Evolutionary conservation across 1,140 invertebrate species (phyloP), one percentile per base, ranked within the genome.

Genomic region (Mamestra configurata): DNA sequence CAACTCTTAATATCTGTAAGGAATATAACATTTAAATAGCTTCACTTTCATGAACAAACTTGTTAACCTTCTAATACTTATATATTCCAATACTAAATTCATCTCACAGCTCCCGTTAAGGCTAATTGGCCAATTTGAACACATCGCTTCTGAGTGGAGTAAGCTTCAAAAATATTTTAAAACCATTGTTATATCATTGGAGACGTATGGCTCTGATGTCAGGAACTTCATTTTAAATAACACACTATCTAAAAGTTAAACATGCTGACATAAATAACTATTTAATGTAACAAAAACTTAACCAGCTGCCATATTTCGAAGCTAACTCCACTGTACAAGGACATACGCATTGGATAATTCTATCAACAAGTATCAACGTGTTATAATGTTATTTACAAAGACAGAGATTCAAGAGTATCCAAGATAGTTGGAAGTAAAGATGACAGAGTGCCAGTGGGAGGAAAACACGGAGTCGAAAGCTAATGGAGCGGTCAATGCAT

Each of bases 81-180:
- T 86, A 83, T 85, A 84, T 84, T 87, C 61, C 81, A 87, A 87
- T 90, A 88, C 79, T 89, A 86, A 87, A 88, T 88, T 90, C 88
- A 92, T 91, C 90, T 94, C 92, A 93, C 90, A 94, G 91, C 91
- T 94, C 89, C 88, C 87, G 78, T 88, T 92, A 93, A 92, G 91
- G 89, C 89, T 94, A 86, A 86, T 89, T 90, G 87, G 88, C 88
- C 86, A 73, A 86, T 85, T 86, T 92, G 91, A 93, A 93, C 92
- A 93, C 90, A 92, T 85, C 71, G 27, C 79, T 82, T 64, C 77
- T 51, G 22, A 79, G 77, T 78, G 22, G 11, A 79, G 59, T 79
- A 70, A 81, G 77, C 66, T 82, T 55, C 64, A 72, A 59, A 51
- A 61, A 43, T 51, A 49, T 49, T n/a, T 49, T 49, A 49, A 49